These are phyloP conservation scores for Parauchenoglanis ngamensis DNA, from an alignment of 2,797 vertebrate genomes.

Conservation along the genomic window DNA sequence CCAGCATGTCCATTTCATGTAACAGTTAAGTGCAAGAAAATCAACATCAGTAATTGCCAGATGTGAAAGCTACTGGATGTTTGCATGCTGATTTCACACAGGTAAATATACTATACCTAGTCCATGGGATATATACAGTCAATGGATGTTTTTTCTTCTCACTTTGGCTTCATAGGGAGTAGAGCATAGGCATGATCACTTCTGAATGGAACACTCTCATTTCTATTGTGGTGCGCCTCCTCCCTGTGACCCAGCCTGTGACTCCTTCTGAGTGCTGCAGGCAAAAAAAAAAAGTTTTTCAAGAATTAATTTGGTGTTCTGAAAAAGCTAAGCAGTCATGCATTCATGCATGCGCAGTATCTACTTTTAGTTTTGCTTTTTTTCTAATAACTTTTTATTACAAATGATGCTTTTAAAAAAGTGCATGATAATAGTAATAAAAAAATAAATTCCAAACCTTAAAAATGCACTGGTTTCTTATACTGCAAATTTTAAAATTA, in stretches of 20 bases:
- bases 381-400: background rate
- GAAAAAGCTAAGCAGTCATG: background rate
- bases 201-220: constrained; percentile 34
- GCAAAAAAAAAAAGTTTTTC: background rate
- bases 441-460: background rate
- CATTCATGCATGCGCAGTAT: background rate
- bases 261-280: constrained; percentile 15
- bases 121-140: background rate
- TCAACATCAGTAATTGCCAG: background rate
- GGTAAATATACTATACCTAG: background rate
- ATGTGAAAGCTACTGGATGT: background rate
- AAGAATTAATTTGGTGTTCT: constrained; percentile 4
- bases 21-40: constrained; percentile 16
- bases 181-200: constrained; percentile 10
- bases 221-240: constrained; percentile 78
- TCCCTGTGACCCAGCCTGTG: constrained; percentile 74
- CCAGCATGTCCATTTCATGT: background rate
- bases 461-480: background rate
- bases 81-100: background rate
- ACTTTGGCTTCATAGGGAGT: constrained; percentile 3
- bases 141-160: background rate
- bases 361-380: background rate
- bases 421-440: background rate
- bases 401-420: background rate
- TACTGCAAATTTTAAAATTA: background rate